phyloP scores from a whole-genome alignment of 1,140 invertebrate species.

The Sitophilus oryzae region DNA sequence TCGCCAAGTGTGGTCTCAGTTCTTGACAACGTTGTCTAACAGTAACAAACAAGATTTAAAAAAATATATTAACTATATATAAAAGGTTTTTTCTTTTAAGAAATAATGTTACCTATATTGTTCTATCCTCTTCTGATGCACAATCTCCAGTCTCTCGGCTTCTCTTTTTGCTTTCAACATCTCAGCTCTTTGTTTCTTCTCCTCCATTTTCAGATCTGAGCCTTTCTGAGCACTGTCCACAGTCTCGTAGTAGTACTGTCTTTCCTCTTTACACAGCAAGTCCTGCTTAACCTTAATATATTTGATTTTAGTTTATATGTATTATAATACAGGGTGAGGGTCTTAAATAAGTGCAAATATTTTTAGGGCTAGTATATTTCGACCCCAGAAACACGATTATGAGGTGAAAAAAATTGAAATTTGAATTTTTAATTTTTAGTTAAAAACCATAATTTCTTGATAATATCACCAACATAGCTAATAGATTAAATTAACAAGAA shows the following conservation, averaged over 20 bases:
- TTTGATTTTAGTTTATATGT: neutral
- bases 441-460: too few relatives aligned
- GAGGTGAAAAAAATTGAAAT: too few relatives aligned
- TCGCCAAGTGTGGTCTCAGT: conserved; percentile 29
- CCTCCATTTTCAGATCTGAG: conserved; percentile 30
- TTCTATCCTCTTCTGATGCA: conserved; percentile 38
- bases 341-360: too few relatives aligned
- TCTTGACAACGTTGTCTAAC: conserved; percentile 35
- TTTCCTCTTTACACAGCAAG: conserved; percentile 36
- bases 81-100: conserved; percentile 3
- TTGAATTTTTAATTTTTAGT: too few relatives aligned
- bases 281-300: conserved; percentile 32
- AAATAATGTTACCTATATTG: conserved; percentile 35
- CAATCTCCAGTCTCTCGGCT: conserved; percentile 37
- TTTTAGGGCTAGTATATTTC: too few relatives aligned
- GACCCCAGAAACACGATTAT: too few relatives aligned
- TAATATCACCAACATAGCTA: too few relatives aligned
- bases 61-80: too few relatives aligned
- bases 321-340: too few relatives aligned
- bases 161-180: conserved; percentile 33
- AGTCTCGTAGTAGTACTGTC: conserved; percentile 33
- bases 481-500: too few relatives aligned
- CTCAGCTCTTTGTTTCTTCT: conserved; percentile 35
- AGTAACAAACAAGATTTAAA: too few relatives aligned
- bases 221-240: conserved; percentile 36